Conservation (phyloP, 2,113 vertebrate genomes). For the Baryphthengus martii region DNA sequence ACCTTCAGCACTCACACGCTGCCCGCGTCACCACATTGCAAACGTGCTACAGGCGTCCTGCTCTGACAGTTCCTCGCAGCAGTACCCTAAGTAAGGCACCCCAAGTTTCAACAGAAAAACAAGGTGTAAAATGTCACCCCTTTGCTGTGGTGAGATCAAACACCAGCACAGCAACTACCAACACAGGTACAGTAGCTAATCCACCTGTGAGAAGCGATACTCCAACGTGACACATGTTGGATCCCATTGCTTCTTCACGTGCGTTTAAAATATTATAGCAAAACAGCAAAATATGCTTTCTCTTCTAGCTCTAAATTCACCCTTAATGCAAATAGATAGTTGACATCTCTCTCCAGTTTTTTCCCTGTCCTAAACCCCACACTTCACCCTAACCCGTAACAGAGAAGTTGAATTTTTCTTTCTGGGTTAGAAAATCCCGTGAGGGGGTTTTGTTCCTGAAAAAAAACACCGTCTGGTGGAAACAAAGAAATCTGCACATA, state of each 20-base stretch:
- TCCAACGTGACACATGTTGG: neutral
- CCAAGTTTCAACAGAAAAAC: neutral
- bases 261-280: neutral
- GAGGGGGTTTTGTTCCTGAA: neutral
- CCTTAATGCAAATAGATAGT: rapidly evolving
- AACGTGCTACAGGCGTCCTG: rapidly evolving
- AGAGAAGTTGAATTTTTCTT: neutral
- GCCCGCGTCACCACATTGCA: too few relatives aligned
- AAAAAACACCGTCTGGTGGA: neutral
- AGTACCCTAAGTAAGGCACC: neutral
- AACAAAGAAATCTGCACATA: neutral
- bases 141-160: neutral
- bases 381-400: neutral
- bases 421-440: neutral
- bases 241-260: rapidly evolving
- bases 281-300: neutral
- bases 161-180: neutral
- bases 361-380: neutral
- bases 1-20: neutral
- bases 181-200: rapidly evolving
- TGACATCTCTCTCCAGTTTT: neutral
- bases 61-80: neutral
- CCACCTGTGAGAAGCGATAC: rapidly evolving
- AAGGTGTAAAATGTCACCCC: neutral
- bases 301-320: neutral